Percentiles rank a stretch among this genome's conserved stretches.
These are phyloP conservation scores for Erebia ligea DNA, from an alignment of 2,888 invertebrate genomes.

Conservation along the genomic window DNA sequence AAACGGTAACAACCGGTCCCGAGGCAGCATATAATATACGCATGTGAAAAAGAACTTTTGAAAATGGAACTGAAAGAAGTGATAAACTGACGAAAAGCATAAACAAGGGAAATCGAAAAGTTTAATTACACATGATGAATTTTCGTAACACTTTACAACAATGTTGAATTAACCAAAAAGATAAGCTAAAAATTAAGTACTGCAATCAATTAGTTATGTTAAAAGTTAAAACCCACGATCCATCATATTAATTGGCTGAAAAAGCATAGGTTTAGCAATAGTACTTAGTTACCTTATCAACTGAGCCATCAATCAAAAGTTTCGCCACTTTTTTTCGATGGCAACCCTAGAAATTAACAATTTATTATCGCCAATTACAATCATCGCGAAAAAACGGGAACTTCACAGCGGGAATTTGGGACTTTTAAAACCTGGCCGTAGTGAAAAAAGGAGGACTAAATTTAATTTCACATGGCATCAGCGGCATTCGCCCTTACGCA, in stretches of 20 bases:
- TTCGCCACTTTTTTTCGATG: background rate
- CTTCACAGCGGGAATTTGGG: constrained; percentile 66
- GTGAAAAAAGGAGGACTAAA: constrained; percentile 71
- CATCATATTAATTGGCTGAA: too few relatives aligned
- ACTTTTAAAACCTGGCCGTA: constrained; percentile 64
- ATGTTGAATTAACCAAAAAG: too few relatives aligned
- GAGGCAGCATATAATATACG: background rate
- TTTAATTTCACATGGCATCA: constrained; percentile 79
- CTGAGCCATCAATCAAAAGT: background rate
- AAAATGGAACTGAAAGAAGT: too few relatives aligned
- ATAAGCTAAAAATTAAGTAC: too few relatives aligned
- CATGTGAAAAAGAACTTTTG: constrained; percentile 51
- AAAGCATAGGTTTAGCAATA: background rate
- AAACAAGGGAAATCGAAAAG: too few relatives aligned
- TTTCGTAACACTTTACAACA: too few relatives aligned
- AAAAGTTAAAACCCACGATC: too few relatives aligned
- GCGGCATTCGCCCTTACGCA: constrained; percentile 62
- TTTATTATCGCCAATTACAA: constrained; percentile 79
- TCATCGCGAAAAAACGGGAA: constrained; percentile 71
- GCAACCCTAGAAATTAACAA: constrained; percentile 62
- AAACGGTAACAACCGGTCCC: constrained; percentile 62
- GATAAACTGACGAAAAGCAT: too few relatives aligned
- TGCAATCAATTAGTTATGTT: too few relatives aligned
- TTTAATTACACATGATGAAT: too few relatives aligned
- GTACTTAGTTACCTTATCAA: background rate